These are phyloP conservation scores for Malthinus flaveolus DNA, from an alignment of 2,888 invertebrate species.

Conservation along the genomic window DNA sequence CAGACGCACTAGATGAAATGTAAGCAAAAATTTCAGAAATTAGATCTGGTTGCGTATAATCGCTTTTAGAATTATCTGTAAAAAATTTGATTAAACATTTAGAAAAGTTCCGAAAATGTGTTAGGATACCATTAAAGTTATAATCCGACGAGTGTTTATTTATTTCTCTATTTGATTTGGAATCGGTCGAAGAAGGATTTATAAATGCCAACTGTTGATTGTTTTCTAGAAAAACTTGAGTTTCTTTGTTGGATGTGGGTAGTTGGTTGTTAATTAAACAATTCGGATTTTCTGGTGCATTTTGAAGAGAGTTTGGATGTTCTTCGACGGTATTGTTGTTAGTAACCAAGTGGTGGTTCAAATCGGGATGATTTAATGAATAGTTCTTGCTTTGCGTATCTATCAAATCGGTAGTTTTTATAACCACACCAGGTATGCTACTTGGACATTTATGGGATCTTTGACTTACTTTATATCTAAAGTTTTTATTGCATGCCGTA, in stretches of 20 bases:
- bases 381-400: not conserved
- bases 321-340: not conserved
- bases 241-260: too few relatives aligned
- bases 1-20: constrained; percentile 58
- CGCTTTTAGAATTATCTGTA: not conserved
- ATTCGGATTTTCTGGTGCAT: too few relatives aligned
- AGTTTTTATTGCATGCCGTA: constrained; percentile 76
- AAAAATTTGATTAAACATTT: not conserved
- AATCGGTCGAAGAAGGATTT: too few relatives aligned
- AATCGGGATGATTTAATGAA: not conserved
- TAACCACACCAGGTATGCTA: constrained; percentile 63
- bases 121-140: too few relatives aligned
- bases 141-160: too few relatives aligned
- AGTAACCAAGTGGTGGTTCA: not conserved
- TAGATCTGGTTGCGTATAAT: not conserved
- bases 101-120: too few relatives aligned
- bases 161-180: too few relatives aligned
- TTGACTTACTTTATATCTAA: constrained; percentile 84
- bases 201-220: too few relatives aligned
- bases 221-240: too few relatives aligned
- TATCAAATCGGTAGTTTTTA: constrained; percentile 42
- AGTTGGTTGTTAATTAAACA: too few relatives aligned
- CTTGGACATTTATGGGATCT: constrained; percentile 78
- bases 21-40: constrained; percentile 53
- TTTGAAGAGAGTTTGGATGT: not conserved